Percentiles rank a stretch among this genome's conserved stretches.
Evolutionary conservation across 2,113 vertebrate genomes (phyloP).

Genomic region (Lota lota): DNA sequence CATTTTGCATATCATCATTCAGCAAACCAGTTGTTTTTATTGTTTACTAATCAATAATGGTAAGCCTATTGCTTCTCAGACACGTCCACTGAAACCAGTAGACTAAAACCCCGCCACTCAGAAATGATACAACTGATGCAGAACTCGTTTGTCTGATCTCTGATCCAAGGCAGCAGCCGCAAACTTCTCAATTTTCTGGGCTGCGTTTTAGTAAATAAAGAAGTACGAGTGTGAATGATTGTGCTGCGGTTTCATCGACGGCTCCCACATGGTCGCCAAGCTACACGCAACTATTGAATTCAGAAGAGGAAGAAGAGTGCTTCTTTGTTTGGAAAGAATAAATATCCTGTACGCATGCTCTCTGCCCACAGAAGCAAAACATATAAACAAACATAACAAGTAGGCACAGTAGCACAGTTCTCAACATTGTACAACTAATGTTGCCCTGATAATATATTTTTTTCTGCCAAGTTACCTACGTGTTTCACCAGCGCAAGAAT

Average conservation of each 20-base stretch:
- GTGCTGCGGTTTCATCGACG: background rate
- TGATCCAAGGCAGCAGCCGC: background rate
- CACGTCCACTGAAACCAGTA: no score
- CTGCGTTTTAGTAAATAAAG: background rate
- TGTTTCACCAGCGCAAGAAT: no score
- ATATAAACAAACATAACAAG: background rate
- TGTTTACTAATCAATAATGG: no score
- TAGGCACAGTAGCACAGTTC: background rate
- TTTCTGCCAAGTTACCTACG: no score
- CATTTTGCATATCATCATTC: no score
- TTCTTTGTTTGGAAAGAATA: background rate
- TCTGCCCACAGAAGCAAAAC: background rate
- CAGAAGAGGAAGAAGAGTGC: background rate
- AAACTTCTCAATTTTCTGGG: background rate
- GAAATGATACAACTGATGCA: no score
- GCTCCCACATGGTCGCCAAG: no score
- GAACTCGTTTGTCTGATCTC: background rate
- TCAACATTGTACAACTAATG: background rate
- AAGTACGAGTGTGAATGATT: background rate
- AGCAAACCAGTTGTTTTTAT: no score
- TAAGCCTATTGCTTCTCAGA: no score
- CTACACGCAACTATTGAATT: background rate
- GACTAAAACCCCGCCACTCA: no score
- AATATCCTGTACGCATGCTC: background rate
- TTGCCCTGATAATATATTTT: background rate